A percentile compares a stretch with the other conserved stretches of the same genome.
phyloP scores from a whole-genome alignment of 2,888 invertebrate genomes.

The Lobophora halterata region DNA sequence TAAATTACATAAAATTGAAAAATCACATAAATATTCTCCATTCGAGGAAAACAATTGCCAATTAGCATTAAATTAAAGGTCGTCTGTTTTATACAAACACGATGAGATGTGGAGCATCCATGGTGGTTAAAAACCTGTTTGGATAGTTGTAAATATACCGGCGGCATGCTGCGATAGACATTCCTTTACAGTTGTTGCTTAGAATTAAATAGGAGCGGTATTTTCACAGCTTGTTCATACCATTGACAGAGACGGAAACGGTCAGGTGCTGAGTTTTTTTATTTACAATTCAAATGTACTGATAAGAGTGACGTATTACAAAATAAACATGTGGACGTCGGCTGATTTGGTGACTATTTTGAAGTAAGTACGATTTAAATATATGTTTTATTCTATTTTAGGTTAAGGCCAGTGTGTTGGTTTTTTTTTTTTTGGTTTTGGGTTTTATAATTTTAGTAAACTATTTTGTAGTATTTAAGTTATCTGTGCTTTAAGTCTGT shows the following conservation, averaged over 20 bases:
- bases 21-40: no score
- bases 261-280: no score
- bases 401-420: no score
- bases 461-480: no score
- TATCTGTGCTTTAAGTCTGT: no score
- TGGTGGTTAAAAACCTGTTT: slow-evolving; percentile 18
- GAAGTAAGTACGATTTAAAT: slow-evolving; percentile 41
- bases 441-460: no score
- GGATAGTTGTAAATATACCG: slow-evolving; percentile 5
- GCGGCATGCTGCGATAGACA: slow-evolving; percentile 3
- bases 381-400: not conserved
- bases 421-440: no score
- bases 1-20: no score
- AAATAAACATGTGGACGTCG: slow-evolving; percentile 44
- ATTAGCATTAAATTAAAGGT: no score
- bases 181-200: not conserved
- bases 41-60: no score
- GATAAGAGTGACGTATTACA: slow-evolving; percentile 23
- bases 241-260: slow-evolving; percentile 10
- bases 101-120: no score
- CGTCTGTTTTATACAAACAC: no score
- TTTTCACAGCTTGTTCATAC: slow-evolving; percentile 6
- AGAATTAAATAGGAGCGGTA: not conserved
- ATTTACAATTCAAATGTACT: slow-evolving; percentile 18
- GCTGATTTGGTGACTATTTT: slow-evolving; percentile 39